Evolutionary conservation across 2,113 vertebrate genomes (phyloP).

Genomic region (Pyxicephalus adspersus): DNA sequence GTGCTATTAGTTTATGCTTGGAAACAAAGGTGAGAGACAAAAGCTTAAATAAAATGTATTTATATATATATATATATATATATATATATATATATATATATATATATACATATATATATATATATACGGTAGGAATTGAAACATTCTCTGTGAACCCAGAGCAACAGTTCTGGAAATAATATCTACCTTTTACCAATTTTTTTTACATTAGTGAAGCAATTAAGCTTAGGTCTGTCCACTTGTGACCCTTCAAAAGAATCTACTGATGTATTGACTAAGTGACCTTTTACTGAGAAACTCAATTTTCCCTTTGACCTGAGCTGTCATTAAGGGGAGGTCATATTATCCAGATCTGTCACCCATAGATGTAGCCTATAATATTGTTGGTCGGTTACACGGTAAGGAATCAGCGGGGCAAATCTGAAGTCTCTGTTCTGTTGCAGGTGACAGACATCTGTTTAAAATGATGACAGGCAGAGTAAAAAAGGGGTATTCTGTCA

Average conservation of each 20-base stretch:
- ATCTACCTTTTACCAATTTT: no score
- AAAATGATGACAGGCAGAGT: slow-evolving; percentile 23
- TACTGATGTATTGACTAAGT: background rate
- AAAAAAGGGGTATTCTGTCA: background rate
- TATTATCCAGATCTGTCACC: background rate
- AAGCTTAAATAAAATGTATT: no score
- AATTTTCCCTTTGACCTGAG: background rate
- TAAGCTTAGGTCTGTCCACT: no score
- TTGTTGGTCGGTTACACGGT: background rate
- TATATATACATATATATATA: no score
- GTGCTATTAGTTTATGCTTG: no score
- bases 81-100: no score
- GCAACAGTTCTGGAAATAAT: no score
- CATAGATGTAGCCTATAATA: background rate
- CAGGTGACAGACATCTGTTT: slow-evolving; percentile 5
- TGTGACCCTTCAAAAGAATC: background rate
- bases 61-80: no score
- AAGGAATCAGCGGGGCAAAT: background rate
- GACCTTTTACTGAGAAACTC: background rate
- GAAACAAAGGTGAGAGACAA: no score
- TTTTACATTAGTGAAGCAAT: no score
- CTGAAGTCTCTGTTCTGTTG: slow-evolving; percentile 2
- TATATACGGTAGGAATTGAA: no score
- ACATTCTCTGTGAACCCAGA: no score
- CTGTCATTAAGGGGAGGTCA: background rate